These are phyloP conservation scores for Mus spretus DNA, from an alignment of 2,797 vertebrate species.

Conservation along the genomic window DNA sequence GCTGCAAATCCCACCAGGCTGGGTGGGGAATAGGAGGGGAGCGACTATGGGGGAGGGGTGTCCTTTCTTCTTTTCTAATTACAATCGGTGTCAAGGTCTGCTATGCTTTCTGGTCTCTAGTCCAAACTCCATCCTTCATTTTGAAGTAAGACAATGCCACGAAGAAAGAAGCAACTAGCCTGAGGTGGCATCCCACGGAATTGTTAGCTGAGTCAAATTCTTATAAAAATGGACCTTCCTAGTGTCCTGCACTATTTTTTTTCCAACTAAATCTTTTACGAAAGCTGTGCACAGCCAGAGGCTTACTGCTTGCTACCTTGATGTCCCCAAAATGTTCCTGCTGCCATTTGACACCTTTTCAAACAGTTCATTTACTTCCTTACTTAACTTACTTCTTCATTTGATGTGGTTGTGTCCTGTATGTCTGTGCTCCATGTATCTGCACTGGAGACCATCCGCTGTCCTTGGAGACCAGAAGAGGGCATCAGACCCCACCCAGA, in stretches of 20 bases:
- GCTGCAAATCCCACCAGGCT: neutral
- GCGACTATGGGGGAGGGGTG: neutral
- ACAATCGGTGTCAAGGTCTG: neutral
- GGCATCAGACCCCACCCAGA: neutral
- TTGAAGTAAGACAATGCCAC: neutral
- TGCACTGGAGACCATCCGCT: neutral
- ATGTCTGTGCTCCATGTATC: neutral
- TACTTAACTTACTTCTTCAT: neutral
- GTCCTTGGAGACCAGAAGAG: neutral
- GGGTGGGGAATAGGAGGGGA: neutral
- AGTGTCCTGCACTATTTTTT: neutral
- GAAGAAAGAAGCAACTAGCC: neutral
- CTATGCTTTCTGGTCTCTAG: neutral
- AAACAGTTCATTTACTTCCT: neutral
- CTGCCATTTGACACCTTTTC: neutral
- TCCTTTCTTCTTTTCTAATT: neutral
- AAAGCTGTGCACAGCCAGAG: neutral
- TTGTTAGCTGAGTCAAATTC: neutral
- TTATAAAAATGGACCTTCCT: neutral
- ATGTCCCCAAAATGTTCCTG: neutral
- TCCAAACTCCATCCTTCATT: neutral
- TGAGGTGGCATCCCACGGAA: too few species aligned
- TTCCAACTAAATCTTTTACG: neutral
- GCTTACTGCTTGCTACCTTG: neutral
- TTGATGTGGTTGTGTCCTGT: neutral